Evolutionary conservation across 2,113 vertebrate species (phyloP), one percentile per base, ranked within the genome.

Genomic region (Gobio gobio): DNA sequence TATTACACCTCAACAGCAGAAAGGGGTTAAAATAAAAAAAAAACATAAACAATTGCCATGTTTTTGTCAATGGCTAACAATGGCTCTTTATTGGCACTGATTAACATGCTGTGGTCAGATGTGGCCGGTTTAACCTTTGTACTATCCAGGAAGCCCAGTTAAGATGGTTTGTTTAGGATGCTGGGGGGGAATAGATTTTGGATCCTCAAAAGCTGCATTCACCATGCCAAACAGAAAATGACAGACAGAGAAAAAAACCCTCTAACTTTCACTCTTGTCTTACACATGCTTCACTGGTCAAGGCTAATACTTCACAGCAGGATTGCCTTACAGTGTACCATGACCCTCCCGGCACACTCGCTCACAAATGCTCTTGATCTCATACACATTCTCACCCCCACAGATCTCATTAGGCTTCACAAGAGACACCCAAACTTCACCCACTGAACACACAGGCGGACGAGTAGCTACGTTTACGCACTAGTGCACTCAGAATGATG

Each of bases 301-400:
- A 83, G 83, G 61, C 33, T 85, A 87, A 56, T 85, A 16, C 20
- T 85, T 91, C 90, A 68, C 90, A 90, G 59, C 89, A 89, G 89
- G 79, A 77, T 82, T 59, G 70, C 51, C 24, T 83, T 66, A 61
- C 51, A 81, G 78, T 85, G 86, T 64, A 58, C 74, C 76, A 70
- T 59, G 61, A 84, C 26, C 63, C 78, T 84, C 47, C 26, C 70
- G 73, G 82, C 43, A 70, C 24, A 20, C 79, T 85, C 66, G 51
- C 66, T 75, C 82, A 54, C 80, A 59, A 74, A 75, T 68, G 51
- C 54, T 49, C 64, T 78, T 72, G 80, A 83, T 83, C 80, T 83
- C 66, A 43, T 54, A 33, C 83, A 66, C 29, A 18, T 77, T 68
- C 59, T 68, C 29, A 24, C 78, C 81, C 49, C 81, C 66, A 83